Base-by-base conservation (phyloP, 1,140 invertebrate genomes). In the Sitobion miscanthi region DNA sequence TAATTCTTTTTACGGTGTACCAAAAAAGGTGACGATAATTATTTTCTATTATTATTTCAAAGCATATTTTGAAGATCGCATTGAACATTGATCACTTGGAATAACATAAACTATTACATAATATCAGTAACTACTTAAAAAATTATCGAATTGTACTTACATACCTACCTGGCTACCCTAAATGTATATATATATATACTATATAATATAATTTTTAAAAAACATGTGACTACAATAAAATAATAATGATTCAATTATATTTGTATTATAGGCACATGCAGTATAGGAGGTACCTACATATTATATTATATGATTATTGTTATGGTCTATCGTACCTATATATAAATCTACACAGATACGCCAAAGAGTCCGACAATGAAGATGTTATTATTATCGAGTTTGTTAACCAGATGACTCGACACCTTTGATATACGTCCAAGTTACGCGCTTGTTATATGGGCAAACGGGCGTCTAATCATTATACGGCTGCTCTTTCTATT, bases 321-420 rank as follows among this genome's bases (percentile, higher is more conserved):
- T 77, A 77, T 77, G 62, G 86, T 52, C 30, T 52, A 52, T 88
- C 47, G n/a, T 35, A 23, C 47, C 47, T 35, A 52, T 30, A 45
- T n/a, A 82, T 38, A 35, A 47, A 52, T 88, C 86, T 49, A 52
- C 86, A 47, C 47, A 35, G 30, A 88, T 23, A 89, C n/a, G 25
- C 88, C 88, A n/a, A 85, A 92, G 82, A 38, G 23, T 83, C 91
- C 82, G 77, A 92, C 77, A 92, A 92, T 57, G 47, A 85, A 92
- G 77, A 92, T 38, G 91, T 92, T 90, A 85, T 62, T 62, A 69
- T 30, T 57, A 42, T 62, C 82, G 77, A 42, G 82, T 86, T 57
- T 93, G 82, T 93, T 93, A 57, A 93, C 91, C 77, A 85, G 91
- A 93, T 86, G 91, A 86, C 82, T 86, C 91, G 49, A 85, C 82